Evolutionary conservation across 2,797 vertebrate genomes (phyloP).

Genomic region (Hippopotamyrus pictus): DNA sequence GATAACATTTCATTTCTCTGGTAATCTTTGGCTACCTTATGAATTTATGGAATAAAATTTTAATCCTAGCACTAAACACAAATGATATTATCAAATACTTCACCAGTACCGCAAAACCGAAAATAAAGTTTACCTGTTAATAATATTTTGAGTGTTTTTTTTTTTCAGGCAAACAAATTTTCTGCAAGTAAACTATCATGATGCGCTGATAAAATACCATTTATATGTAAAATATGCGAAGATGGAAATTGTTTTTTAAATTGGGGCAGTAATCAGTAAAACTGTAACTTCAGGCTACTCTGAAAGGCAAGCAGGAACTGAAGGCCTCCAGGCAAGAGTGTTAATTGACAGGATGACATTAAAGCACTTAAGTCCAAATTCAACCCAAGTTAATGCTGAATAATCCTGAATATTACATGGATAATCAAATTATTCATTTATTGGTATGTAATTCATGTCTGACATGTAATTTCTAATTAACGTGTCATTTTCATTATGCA

Average conservation of each 20-base stretch:
- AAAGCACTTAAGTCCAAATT: neutral
- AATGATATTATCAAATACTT: conserved; percentile 5
- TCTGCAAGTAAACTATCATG: neutral
- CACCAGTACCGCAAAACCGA: neutral
- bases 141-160: neutral
- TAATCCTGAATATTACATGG: conserved; percentile 13
- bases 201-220: neutral
- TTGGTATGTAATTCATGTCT: conserved; percentile 32
- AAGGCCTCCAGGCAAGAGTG: neutral
- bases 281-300: neutral
- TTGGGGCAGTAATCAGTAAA: neutral
- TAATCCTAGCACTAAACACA: neutral
- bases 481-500: conserved; percentile 40
- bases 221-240: neutral
- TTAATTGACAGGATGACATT: neutral
- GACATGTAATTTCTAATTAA: conserved; percentile 43
- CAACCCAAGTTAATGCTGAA: neutral
- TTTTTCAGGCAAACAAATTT: neutral
- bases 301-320: neutral
- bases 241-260: neutral
- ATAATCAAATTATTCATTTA: conserved; percentile 39
- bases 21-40: neutral
- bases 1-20: neutral
- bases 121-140: neutral
- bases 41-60: neutral